A percentile compares a stretch with the other conserved stretches of the same genome.
These are phyloP conservation scores for Pseudococcus longispinus DNA, from an alignment of 2,888 invertebrate species.

Conservation along the genomic window DNA sequence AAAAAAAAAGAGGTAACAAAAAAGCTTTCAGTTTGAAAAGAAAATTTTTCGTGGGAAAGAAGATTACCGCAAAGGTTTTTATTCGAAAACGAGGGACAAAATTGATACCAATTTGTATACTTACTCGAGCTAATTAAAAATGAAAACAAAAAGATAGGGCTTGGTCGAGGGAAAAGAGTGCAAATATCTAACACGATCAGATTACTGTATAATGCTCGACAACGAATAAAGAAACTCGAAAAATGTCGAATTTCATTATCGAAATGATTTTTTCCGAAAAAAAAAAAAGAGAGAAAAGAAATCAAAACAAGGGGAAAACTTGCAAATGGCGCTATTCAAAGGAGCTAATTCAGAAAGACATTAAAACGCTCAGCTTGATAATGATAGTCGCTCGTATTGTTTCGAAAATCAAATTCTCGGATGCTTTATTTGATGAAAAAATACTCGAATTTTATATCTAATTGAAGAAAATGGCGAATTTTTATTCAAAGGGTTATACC, in stretches of 20 bases:
- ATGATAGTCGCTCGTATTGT: too few relatives aligned
- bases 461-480: too few relatives aligned
- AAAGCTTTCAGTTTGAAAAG: neutral
- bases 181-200: neutral
- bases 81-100: neutral
- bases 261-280: neutral
- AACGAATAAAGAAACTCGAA: neutral
- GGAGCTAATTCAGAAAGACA: too few relatives aligned
- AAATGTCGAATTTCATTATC: constrained; percentile 30
- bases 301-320: too few relatives aligned
- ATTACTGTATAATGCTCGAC: neutral
- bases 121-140: neutral
- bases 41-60: neutral
- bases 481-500: too few relatives aligned
- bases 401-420: too few relatives aligned
- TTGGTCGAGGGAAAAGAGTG: neutral
- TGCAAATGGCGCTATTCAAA: too few relatives aligned
- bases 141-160: neutral
- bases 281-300: neutral
- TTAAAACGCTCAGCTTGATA: too few relatives aligned
- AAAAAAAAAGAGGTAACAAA: neutral
- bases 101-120: constrained; percentile 7
- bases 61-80: neutral
- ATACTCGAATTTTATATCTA: too few relatives aligned
- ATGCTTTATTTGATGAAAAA: too few relatives aligned